Conservation (phyloP, 1,140 invertebrate species). For the Platyscapa corneri region DNA sequence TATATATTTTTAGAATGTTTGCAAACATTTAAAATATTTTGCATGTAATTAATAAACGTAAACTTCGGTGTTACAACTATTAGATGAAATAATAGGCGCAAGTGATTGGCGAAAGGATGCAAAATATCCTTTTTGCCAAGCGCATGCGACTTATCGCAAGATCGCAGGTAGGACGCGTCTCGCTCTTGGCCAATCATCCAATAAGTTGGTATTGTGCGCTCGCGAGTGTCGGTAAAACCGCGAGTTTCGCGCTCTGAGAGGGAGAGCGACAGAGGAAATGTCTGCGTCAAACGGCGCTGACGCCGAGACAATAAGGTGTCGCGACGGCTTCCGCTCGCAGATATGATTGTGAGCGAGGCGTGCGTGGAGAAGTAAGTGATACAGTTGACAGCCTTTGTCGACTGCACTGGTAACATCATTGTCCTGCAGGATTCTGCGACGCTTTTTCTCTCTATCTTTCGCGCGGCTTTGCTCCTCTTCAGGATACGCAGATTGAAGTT, state of each 20-base stretch:
- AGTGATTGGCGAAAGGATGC: not conserved
- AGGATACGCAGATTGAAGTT: not conserved
- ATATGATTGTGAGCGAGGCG: slow-evolving; percentile 29
- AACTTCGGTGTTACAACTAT: too few species aligned
- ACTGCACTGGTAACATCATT: not conserved
- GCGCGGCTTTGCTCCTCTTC: not conserved
- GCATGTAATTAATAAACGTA: too few species aligned
- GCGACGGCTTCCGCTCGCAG: slow-evolving; percentile 20
- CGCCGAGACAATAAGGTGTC: slow-evolving; percentile 57
- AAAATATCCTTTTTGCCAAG: not conserved
- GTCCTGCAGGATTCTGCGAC: not conserved
- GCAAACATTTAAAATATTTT: too few species aligned
- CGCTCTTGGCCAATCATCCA: slow-evolving; percentile 15
- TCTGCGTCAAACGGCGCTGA: slow-evolving; percentile 54
- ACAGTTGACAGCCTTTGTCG: not conserved
- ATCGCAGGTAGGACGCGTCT: too few species aligned
- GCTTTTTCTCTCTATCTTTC: not conserved
- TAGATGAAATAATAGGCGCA: too few species aligned
- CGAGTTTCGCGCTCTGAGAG: slow-evolving; percentile 43
- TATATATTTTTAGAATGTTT: too few species aligned
- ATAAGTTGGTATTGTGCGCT: slow-evolving; percentile 41
- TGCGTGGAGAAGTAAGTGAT: not conserved
- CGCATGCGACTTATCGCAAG: not conserved
- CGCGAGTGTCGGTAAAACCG: not conserved
- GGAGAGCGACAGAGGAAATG: slow-evolving; percentile 64